Base-by-base conservation (phyloP, 2,113 vertebrate genomes). In the Cebus imitator region DNA sequence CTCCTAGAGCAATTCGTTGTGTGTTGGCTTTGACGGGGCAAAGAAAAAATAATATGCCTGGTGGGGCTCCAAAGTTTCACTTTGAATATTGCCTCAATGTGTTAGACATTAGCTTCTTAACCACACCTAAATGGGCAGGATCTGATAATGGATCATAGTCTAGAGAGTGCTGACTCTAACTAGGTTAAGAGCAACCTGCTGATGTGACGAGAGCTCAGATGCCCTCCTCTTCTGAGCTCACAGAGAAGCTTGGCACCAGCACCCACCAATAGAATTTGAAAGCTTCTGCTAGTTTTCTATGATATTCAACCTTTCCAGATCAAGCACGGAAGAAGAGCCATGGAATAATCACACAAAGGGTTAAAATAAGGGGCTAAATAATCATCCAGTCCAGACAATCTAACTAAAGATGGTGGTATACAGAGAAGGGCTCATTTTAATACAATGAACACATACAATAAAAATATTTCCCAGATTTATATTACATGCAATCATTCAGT, bases 401-500 rank as follows among this genome's bases (percentile, higher is more conserved):
- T 40, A 91, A 64, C 40, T 48, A 61, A 92, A 35, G 50, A 87
- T 57, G 35, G n/a, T 32, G 20, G 55, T 12, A 18, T 57, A 35
- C 20, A 93, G 81, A 90, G 13, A 87, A 16, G 52, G 37, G 61
- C 52, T 57, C 35, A 58, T 27, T 66, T 50, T 52, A 90, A 76
- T 70, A 48, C 72, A 40, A 81, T 13, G 9, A 93, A 90, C 18
- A 64, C 66, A 72, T 14, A 17, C 25, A 68, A 58, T n/a, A 27
- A 78, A 91, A 92, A 64, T 61, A 96, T 91, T 94, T 70, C 89
- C 81, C 35, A 70, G 37, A 91, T 64, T 90, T 84, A 80, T 90
- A 30, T 16, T 18, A 70, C 12, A 48, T 0, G 23, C 1, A 3
- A 27, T 25, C 20, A 27, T 61, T 86, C 48, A 83, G 55, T 75